These are phyloP conservation scores for Oncorhynchus keta DNA, from an alignment of 2,113 vertebrate species.

Conservation along the genomic window DNA sequence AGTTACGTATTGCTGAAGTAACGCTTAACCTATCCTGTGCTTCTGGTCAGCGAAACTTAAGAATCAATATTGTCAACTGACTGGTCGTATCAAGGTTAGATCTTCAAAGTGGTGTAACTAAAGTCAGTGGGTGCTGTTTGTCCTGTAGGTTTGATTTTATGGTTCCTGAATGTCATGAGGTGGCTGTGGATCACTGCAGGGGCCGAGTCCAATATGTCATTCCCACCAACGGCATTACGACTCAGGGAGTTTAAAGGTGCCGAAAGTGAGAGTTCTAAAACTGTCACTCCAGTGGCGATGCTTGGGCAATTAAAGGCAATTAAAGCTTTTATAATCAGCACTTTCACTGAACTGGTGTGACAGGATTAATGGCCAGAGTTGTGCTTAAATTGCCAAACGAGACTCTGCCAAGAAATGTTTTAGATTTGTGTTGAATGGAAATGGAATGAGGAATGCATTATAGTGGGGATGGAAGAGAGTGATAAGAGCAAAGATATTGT, in stretches of 20 bases:
- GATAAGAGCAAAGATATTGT: not conserved
- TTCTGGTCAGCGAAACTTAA: not conserved
- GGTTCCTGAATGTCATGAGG: slow-evolving; percentile 49
- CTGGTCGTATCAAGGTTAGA: not conserved
- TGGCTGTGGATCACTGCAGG: slow-evolving; percentile 24
- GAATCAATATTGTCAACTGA: not conserved
- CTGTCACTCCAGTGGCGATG: slow-evolving; percentile 53
- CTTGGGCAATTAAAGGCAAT: slow-evolving; percentile 66
- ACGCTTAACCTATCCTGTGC: not conserved
- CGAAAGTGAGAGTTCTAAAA: slow-evolving; percentile 60
- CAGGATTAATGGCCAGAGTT: slow-evolving; percentile 61
- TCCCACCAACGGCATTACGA: slow-evolving; percentile 56
- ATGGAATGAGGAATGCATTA: slow-evolving; percentile 47
- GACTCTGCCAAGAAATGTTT: slow-evolving; percentile 47
- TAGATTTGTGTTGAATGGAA: slow-evolving; percentile 46
- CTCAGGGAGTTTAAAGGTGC: slow-evolving; percentile 55
- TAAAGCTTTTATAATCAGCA: slow-evolving; percentile 70
- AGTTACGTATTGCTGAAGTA: too few species aligned
- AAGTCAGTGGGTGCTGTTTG: too few species aligned
- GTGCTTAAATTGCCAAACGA: slow-evolving; percentile 49
- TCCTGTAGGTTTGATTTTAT: slow-evolving; percentile 43
- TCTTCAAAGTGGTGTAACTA: slow-evolving; percentile 1
- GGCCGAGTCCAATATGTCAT: slow-evolving; percentile 55
- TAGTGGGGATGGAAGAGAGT: slow-evolving; percentile 17
- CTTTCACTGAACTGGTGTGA: slow-evolving; percentile 54